Percentiles rank a stretch among this genome's conserved stretches.
phyloP scores from a whole-genome alignment of 2,888 invertebrate species.

The Zootermopsis nevadensis region DNA sequence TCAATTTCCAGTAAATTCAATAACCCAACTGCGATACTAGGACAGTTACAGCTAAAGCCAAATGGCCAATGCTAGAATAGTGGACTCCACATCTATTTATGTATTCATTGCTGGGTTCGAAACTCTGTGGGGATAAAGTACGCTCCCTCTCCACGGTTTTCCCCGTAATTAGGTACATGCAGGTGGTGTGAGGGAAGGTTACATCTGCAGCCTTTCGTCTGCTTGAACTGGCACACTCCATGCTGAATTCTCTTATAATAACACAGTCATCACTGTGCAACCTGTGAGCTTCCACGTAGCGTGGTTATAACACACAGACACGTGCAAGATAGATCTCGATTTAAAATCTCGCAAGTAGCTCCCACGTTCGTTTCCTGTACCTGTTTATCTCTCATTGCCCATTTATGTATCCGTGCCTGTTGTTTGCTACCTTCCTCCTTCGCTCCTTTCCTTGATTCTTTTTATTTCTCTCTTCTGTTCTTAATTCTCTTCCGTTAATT shows the following conservation, averaged over 20 bases:
- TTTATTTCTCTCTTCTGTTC: background rate
- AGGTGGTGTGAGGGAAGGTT: constrained; percentile 1
- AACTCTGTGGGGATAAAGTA: constrained; percentile 24
- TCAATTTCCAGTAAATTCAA: constrained; percentile 41
- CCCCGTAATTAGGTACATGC: constrained; percentile 3
- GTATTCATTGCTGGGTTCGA: constrained; percentile 19
- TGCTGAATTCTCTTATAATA: background rate
- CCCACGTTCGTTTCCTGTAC: background rate
- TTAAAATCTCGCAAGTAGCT: background rate
- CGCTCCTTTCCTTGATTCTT: too few relatives aligned
- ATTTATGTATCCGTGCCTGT: background rate
- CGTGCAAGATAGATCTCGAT: background rate
- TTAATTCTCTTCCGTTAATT: background rate
- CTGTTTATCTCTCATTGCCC: background rate
- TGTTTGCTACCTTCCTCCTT: too few relatives aligned
- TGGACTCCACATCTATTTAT: constrained; percentile 29
- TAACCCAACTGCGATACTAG: constrained; percentile 34
- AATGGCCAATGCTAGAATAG: constrained; percentile 22
- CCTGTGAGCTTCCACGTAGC: background rate
- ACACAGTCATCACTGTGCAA: background rate
- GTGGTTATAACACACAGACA: background rate
- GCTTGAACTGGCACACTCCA: background rate
- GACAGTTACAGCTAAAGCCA: constrained; percentile 25
- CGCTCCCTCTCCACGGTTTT: background rate
- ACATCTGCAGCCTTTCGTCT: background rate